Evolutionary conservation across 2,888 invertebrate species (phyloP).

Genomic region (Zaprionus lineosus): DNA sequence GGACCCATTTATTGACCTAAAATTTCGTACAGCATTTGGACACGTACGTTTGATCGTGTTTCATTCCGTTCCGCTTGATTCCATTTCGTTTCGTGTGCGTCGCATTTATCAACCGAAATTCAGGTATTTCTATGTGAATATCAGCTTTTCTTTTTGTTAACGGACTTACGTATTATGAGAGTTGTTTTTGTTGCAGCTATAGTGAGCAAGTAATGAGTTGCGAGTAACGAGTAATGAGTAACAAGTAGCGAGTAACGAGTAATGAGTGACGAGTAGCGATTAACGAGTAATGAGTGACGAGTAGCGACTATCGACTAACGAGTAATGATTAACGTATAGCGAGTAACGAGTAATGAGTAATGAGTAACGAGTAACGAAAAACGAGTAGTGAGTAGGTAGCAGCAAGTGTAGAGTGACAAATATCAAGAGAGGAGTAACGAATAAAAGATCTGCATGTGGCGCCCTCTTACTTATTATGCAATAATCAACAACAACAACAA

Average conservation of each 20-base stretch:
- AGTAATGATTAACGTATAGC: neutral
- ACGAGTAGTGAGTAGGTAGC: too few relatives aligned
- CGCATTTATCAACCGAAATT: constrained; percentile 5
- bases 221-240: neutral
- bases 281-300: neutral
- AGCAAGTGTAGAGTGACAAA: neutral
- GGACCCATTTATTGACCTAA: constrained; percentile 2
- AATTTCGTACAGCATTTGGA: constrained; percentile 4
- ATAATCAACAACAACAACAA: constrained; percentile 1
- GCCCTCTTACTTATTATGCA: constrained; percentile 30
- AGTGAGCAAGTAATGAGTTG: neutral
- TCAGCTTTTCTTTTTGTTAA: too few relatives aligned
- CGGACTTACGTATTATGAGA: too few relatives aligned
- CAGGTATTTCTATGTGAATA: neutral
- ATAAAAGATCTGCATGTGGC: constrained; percentile 16
- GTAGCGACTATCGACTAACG: neutral
- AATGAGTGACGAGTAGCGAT: neutral
- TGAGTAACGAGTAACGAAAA: neutral
- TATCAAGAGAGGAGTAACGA: constrained; percentile 4
- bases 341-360: too few relatives aligned
- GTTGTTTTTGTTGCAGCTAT: too few relatives aligned
- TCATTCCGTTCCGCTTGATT: constrained; percentile 16
- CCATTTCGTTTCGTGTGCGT: neutral
- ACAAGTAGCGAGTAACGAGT: neutral
- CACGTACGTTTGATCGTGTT: constrained; percentile 40